Conservation (phyloP, 1,140 invertebrate genomes). For the Drosophila virilis region DNA sequence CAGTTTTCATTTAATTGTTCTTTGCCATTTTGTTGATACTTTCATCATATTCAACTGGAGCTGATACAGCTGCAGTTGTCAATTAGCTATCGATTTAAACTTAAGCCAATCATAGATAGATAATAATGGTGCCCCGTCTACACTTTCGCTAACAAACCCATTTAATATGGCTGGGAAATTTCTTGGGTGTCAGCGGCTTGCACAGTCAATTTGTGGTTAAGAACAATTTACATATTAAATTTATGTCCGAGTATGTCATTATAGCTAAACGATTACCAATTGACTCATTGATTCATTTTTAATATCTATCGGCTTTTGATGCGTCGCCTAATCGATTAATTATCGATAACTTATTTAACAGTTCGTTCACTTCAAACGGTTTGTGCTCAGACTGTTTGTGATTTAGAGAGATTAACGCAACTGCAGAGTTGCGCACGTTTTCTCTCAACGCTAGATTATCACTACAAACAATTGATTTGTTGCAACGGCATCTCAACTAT, state of each 20-base stretch:
- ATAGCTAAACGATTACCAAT: background rate
- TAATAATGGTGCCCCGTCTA: background rate
- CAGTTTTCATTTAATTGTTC: background rate
- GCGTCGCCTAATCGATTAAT: too few species aligned
- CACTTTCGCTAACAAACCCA: conserved; percentile 26
- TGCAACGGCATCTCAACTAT: background rate
- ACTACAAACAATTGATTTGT: conserved; percentile 5
- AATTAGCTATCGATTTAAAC: conserved; percentile 8
- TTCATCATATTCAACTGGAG: background rate
- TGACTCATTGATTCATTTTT: background rate
- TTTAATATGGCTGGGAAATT: conserved; percentile 47
- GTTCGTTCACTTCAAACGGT: too few species aligned
- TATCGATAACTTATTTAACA: too few species aligned
- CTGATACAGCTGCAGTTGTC: background rate
- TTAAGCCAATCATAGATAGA: conserved; percentile 8
- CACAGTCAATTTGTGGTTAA: conserved; percentile 25
- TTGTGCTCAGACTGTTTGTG: too few species aligned
- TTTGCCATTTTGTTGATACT: background rate
- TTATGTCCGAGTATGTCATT: background rate
- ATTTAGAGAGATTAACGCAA: too few species aligned
- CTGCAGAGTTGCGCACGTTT: too few species aligned
- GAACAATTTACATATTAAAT: conserved; percentile 59
- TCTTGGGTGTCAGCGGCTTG: conserved; percentile 39
- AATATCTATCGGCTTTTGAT: too few species aligned
- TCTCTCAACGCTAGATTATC: background rate